Percentiles rank a stretch among this genome's conserved stretches.
Evolutionary conservation across 2,888 invertebrate species (phyloP).

Genomic region (Amiota mariae): DNA sequence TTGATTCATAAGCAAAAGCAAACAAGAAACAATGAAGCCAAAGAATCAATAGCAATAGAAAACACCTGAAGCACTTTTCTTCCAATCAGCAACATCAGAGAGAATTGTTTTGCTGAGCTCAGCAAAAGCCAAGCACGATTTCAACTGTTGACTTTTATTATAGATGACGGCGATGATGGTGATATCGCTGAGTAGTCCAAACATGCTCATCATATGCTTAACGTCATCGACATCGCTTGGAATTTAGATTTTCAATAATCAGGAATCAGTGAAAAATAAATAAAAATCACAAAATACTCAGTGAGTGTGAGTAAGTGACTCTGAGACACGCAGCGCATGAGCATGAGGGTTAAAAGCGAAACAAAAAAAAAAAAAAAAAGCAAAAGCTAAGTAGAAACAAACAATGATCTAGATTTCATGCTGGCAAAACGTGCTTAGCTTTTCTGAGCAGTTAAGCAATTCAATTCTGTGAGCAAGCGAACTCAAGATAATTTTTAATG

Average conservation of each 20-base stretch:
- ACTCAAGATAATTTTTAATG: too few relatives aligned
- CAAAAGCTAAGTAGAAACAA: background rate
- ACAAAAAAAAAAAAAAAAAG: too few relatives aligned
- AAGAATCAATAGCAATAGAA: constrained; percentile 1
- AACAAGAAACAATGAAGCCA: constrained; percentile 22
- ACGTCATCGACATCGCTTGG: constrained; percentile 43
- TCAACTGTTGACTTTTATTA: background rate
- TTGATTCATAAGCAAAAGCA: constrained; percentile 31
- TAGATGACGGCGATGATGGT: background rate
- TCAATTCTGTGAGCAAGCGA: background rate
- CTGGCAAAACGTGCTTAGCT: constrained; percentile 16
- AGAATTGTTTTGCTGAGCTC: constrained; percentile 12
- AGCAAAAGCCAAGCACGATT: constrained; percentile 9
- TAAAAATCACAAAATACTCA: constrained; percentile 36
- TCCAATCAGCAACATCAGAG: constrained; percentile 30
- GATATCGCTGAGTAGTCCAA: background rate
- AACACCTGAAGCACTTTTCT: constrained; percentile 34
- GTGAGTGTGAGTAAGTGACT: background rate
- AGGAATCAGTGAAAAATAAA: constrained; percentile 67
- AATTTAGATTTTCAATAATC: constrained; percentile 67
- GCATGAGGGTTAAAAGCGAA: too few relatives aligned
- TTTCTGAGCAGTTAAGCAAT: background rate
- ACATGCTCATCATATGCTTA: constrained; percentile 22
- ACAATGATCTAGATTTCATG: constrained; percentile 18
- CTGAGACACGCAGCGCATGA: background rate